Evolutionary conservation across 2,113 vertebrate genomes (phyloP), one percentile per base, ranked within the genome.

Genomic region (Xerus inauris): DNA sequence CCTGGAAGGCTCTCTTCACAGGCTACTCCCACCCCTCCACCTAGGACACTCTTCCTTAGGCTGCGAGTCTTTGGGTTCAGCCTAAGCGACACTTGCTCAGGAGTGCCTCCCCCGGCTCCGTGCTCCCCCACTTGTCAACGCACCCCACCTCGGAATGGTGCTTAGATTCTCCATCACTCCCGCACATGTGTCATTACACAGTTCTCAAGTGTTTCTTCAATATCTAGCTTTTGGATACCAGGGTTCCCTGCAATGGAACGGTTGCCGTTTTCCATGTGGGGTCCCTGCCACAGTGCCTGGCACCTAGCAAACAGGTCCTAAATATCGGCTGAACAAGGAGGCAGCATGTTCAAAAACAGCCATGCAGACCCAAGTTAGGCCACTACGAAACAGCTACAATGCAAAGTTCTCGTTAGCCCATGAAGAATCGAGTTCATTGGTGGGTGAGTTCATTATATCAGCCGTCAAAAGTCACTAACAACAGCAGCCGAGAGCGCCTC

Each of bases 391-490:
- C 59, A 30, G 32, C 24, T 49, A 3, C 57, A 65, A 69, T 3
- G 67, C 91, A 45, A 6, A 77, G 75, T 67, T 93, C 84, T 96
- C 47, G 38, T 76, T 4, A 38, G 42, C 49, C 81, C 72, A 47
- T 2, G 62, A 88, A 87, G 80, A 76, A 89, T 38, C 22, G 88
- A 97, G 38, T 76, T 2, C n/a, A n/a, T n/a, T n/a, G n/a, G 62
- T 9, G 5, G 30, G 85, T 72, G 24, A 62, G 20, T 82, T 91
- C 65, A 69, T 12, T 90, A 8, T 8, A 89, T 73, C 62, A 95
- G 93, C 83, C 87, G 26, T 10, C 26, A 35, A 30, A 95, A 97
- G 82, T 67, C 89, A 94, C 92, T 19, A 30, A 12, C 54, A 85
- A 13, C 9, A 49, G 91, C 77, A 24, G 16, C 20, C 45, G 12